Base-by-base conservation (phyloP, 2,113 vertebrate species). In the Nycticorax nycticorax region DNA sequence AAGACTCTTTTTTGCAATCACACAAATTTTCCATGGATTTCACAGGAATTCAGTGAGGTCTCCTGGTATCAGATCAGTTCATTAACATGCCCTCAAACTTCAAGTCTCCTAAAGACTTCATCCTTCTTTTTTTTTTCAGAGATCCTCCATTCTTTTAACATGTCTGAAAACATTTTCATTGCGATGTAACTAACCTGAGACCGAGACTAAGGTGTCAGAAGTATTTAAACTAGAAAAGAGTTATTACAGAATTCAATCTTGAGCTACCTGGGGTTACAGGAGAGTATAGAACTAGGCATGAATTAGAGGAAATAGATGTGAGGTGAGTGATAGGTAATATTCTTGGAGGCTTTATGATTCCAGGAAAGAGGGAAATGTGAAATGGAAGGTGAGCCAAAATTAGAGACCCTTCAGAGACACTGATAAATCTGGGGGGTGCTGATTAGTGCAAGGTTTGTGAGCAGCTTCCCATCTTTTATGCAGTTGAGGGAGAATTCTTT, bases 351-450 rank as follows among this genome's bases (percentile, higher is more conserved):
- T 95, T 92, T 91, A 60, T 68, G 73, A 69, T 95, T 94, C 92
- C 91, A 94, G 87, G 84, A 89, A 95, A 88, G 53, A 64, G 35
- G 45, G 26, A 64, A 85, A 41, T 73, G 50, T 75, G 64, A 91
- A 75, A 68, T 62, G 37, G 57, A 91, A 63, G 84, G 71, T 92
- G 41, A 79, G 71, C 14, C 35, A 81, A 91, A 96, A 84, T 92
- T 53, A 72, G 76, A 93, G 57, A 69, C 87, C 66, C 78, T 82
- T 91, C 82, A 87, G 57, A 85, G 48, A 50, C n/a, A 9, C 28
- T 62, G 85, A 95, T 94, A 95, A 92, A 94, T 94, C 73, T 91
- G 73, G n/a, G 45, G 52, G 60, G 64, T 87, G 84, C 86, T 91
- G 83, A 62, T 85, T n/a, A 87, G 56, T 64, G 60, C 56, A 67